Base-by-base conservation (phyloP, 1,140 invertebrate genomes). In the Trypoxylus dichotomus region DNA sequence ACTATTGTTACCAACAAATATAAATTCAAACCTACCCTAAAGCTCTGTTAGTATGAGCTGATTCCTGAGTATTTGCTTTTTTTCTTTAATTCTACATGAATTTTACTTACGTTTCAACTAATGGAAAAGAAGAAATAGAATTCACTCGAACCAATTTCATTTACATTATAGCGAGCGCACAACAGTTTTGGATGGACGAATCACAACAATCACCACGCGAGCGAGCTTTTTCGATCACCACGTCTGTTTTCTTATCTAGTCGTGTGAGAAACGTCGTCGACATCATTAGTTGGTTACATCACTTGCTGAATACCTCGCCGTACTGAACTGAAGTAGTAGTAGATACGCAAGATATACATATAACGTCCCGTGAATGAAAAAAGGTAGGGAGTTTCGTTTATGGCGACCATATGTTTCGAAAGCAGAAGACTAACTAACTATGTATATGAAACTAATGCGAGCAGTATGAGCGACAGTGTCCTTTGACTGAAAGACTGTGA, bases 321-420 rank as follows among this genome's bases (percentile, higher is more conserved):
- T 29, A 68, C 60, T 68, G 60, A 68, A 24, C 25, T 24, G 60
- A 68, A 68, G 27, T 29, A 13, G 24, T 29, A 68, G 24, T 54
- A 25, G 60, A 68, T 68, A 68, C 60, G 60, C 60, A 25, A 68
- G 60, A 68, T 68, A 68, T 68, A 68, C 60, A 68, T 29, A 29
- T 29, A 25, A 68, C 60, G 60, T 25, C 60, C 60, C 60, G 60
- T 68, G 60, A 68, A 68, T 68, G 60, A 68, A 68, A 68, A 68
- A 68, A 68, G 60, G 60, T 68, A 68, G 60, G 60, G 60, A 68
- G 27, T 68, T 25, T 68, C 60, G 21, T 68, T 68, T 68, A 68
- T 68, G 60, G 60, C 60, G 60, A 68, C 60, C 60, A 68, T 68
- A 68, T 68, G 60, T 68, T 68, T 24, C 19, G 27, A 29, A 68